Evolutionary conservation across 2,888 invertebrate species (phyloP).

Genomic region (Cinara cedri): DNA sequence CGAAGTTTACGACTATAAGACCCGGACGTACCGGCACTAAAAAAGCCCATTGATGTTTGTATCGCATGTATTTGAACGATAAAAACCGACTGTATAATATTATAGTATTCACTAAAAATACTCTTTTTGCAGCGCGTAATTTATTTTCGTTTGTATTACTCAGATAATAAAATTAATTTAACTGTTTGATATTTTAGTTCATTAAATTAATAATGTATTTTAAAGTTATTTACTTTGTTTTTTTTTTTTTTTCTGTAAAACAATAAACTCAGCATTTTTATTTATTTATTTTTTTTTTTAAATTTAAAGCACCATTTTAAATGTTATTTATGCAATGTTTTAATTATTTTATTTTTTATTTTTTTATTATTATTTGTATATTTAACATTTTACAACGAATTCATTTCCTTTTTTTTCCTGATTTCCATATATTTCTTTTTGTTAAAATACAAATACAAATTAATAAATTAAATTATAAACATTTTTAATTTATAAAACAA

Average conservation of each 20-base stretch:
- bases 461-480: conserved; percentile 32
- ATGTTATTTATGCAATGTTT: not conserved
- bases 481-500: not conserved
- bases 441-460: conserved; percentile 6
- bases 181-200: conserved; percentile 39
- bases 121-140: conserved; percentile 20
- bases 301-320: conserved; percentile 6
- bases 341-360: not conserved
- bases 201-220: conserved; percentile 37
- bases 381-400: not conserved
- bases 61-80: conserved; percentile 51
- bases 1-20: conserved; percentile 33
- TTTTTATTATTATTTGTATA: not conserved
- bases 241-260: not conserved
- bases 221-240: not conserved
- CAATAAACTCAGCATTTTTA: not conserved
- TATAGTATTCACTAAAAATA: conserved; percentile 39
- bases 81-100: conserved; percentile 40
- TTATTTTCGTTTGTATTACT: conserved; percentile 51
- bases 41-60: conserved; percentile 38
- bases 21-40: conserved; percentile 47
- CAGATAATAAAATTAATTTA: conserved; percentile 42
- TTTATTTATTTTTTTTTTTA: not conserved
- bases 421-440: not conserved
- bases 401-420: conserved; percentile 20